A percentile compares a stretch with the other conserved stretches of the same genome.
Conservation (phyloP, 1,140 invertebrate species). For the Aphelenchoides avenae region DNA sequence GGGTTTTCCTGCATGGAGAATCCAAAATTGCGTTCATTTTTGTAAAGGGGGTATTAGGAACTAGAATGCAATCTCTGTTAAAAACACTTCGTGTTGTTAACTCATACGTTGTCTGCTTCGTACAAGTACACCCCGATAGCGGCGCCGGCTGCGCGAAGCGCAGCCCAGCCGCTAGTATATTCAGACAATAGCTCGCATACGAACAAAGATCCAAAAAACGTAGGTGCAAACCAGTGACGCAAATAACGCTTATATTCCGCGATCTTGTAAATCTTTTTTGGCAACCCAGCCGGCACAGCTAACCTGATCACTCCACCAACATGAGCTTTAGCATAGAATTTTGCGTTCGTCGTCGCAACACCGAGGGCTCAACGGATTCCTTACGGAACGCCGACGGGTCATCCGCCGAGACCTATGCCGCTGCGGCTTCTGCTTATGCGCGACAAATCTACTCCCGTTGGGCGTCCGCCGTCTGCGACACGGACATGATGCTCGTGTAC, state of each 20-base stretch:
- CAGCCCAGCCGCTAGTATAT: too few relatives aligned
- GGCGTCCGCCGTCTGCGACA: slow-evolving; percentile 4
- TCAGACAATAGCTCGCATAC: too few relatives aligned
- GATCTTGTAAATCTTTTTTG: background rate
- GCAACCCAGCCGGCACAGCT: background rate
- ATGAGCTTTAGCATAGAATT: slow-evolving; percentile 10
- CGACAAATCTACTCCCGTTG: background rate
- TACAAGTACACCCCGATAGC: too few relatives aligned
- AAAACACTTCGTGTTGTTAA: too few relatives aligned
- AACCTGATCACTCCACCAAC: slow-evolving; percentile 4
- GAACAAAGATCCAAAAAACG: too few relatives aligned
- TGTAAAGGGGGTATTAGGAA: too few relatives aligned
- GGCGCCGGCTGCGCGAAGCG: too few relatives aligned
- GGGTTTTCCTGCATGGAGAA: too few relatives aligned
- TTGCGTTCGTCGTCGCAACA: slow-evolving; percentile 7
- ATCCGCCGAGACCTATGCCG: background rate
- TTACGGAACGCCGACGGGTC: background rate
- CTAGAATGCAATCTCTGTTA: too few relatives aligned
- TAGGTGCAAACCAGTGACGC: too few relatives aligned
- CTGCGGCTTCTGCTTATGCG: slow-evolving; percentile 8
- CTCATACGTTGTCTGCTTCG: too few relatives aligned
- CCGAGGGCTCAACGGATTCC: background rate
- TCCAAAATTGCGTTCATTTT: too few relatives aligned
- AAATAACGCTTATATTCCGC: background rate
- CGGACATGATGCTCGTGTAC: slow-evolving; percentile 9